Evolutionary conservation across 2,797 vertebrate genomes (phyloP), one percentile per base, ranked within the genome.

Genomic region (Argentina silus): DNA sequence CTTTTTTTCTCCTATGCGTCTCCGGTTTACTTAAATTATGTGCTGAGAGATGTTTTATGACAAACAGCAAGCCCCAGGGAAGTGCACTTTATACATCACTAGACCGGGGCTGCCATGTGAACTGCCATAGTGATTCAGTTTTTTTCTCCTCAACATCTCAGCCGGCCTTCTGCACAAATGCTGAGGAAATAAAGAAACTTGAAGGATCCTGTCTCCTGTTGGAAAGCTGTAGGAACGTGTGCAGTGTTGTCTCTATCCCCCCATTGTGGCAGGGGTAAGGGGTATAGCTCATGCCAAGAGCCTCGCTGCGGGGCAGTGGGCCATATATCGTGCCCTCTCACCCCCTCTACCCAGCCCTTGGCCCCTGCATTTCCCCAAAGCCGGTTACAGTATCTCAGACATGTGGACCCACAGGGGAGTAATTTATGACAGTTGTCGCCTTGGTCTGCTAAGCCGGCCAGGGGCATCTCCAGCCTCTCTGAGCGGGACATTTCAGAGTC

Each of bases 371-470:
- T 85, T 74, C 36, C 57, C 57, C 78, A n/a, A 73, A 73, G 72
- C 78, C 76, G 70, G 74, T 84, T 81, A 80, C 80, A 81, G 78
- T 83, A 85, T 84, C 79, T 78, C 84, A 87, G 91, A 87, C 87
- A 91, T 83, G 83, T 76, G 55, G 71, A 72, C 82, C 85, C 90
- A 88, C 89, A 73, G 75, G 90, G 91, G 92, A 90, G 80, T 91
- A 63, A 90, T 93, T 92, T 91, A 81, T 90, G 91, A 93, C 92
- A 92, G 91, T 92, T 93, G 92, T 93, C 91, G 80, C 90, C 89
- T 90, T 87, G 84, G 90, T 92, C 85, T 86, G 88, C 78, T 92
- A 91, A 93, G 90, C 90, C 85, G 76, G 76, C 55, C 45, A 70
- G 44, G 87, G 85, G 85, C 88, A 86, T 89, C 83, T 91, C 85